Evolutionary conservation across 1,140 invertebrate species (phyloP), one percentile per base, ranked within the genome.

Genomic region (Philopotamus ludificatus): DNA sequence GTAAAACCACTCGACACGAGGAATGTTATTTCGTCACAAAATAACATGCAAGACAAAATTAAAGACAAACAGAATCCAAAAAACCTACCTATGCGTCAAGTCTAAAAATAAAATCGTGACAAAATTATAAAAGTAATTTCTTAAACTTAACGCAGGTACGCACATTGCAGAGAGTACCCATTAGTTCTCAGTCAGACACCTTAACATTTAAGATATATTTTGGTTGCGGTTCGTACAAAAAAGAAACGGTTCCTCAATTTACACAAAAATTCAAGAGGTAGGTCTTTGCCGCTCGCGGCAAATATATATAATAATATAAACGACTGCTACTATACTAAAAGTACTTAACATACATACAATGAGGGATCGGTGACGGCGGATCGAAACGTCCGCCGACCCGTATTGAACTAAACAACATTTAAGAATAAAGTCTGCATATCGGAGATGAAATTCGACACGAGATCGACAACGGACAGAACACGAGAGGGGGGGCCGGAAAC

Each of bases 11-110:
- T 80, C 77, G 79, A 81, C 78, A 65, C 77, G 78, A 80, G 79
- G 79, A 81, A 81, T 81, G 79, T 78, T 81, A 79, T 75, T 79
- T 77, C 78, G 76, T 79, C 79, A 79, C 74, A 81, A 78, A 79
- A 79, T 78, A 81, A 81, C 78, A 79, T 76, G 78, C 77, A 80
- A 79, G 77, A 79, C 77, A 78, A 79, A 79, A 78, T 78, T 78
- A 68, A 79, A 77, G 78, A 81, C 79, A 79, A 81, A 80, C 78
- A 78, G 78, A 76, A 77, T 79, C 74, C 73, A 77, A 62, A 76
- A 66, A 81, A 77, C 79, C 78, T 80, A 80, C 79, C 78, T 80
- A 79, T 76, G 74, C 76, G 78, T 77, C 78, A 79, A 81, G 77
- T 81, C 79, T 79, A 78, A 80, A 79, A 80, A 79, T 79, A 80